Conservation (phyloP, 2,888 invertebrate genomes). For the Norana najaformis region DNA sequence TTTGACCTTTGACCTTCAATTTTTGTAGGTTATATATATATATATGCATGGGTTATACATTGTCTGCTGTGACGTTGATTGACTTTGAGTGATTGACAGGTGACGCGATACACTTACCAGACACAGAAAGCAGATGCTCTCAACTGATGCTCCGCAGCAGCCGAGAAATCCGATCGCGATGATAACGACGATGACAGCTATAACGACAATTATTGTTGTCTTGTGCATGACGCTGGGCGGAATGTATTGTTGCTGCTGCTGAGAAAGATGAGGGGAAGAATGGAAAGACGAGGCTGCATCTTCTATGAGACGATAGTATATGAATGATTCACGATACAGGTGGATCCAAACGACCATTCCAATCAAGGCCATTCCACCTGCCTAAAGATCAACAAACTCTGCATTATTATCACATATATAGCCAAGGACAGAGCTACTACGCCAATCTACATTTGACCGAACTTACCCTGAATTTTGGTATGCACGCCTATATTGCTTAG, state of each 20-base stretch:
- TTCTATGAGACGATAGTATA: conserved; percentile 15
- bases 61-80: too few species aligned
- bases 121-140: conserved; percentile 7
- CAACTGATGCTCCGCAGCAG: conserved; percentile 15
- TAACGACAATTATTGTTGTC: background rate
- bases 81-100: background rate
- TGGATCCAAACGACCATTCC: background rate
- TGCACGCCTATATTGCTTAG: too few species aligned
- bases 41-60: background rate
- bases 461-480: too few species aligned
- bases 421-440: too few species aligned
- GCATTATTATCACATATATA: too few species aligned
- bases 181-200: conserved; percentile 16
- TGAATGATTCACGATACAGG: background rate
- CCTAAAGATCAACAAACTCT: background rate
- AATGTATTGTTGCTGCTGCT: conserved; percentile 21
- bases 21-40: too few species aligned
- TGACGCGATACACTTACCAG: background rate
- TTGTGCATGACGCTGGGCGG: conserved; percentile 15
- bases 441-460: too few species aligned
- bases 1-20: background rate
- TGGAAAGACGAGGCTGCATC: background rate
- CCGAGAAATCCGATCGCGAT: conserved; percentile 16
- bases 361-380: background rate
- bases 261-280: background rate